These are phyloP conservation scores for Parnassius smintheus DNA, from an alignment of 2,888 invertebrate species.

Conservation along the genomic window DNA sequence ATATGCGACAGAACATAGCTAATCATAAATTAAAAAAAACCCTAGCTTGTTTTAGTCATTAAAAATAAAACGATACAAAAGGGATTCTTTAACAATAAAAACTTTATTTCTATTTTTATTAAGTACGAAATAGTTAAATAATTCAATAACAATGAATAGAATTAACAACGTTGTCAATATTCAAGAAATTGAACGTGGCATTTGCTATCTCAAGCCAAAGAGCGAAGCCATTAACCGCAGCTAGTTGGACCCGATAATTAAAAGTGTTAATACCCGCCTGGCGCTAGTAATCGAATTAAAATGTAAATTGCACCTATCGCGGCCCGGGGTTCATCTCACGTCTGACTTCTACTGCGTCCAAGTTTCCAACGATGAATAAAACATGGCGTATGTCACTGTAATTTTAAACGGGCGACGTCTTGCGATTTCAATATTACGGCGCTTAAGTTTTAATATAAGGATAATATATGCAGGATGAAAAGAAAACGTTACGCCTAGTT, in stretches of 20 bases:
- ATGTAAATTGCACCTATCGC: slow-evolving; percentile 36
- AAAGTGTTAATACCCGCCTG: slow-evolving; percentile 29
- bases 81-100: too few species aligned
- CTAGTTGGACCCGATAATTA: slow-evolving; percentile 28
- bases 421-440: slow-evolving; percentile 49
- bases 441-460: slow-evolving; percentile 32
- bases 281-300: slow-evolving; percentile 32
- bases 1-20: too few species aligned
- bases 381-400: slow-evolving; percentile 62
- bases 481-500: slow-evolving; percentile 1
- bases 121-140: too few species aligned
- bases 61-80: too few species aligned
- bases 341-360: slow-evolving; percentile 50
- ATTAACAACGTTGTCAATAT: not conserved
- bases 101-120: too few species aligned
- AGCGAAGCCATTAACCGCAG: slow-evolving; percentile 26
- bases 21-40: too few species aligned
- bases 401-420: slow-evolving; percentile 65
- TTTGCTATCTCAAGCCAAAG: not conserved
- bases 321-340: slow-evolving; percentile 19
- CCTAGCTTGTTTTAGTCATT: too few species aligned
- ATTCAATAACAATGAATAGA: too few species aligned
- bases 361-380: slow-evolving; percentile 65
- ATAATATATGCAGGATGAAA: slow-evolving; percentile 26
- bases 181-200: slow-evolving; percentile 1